These are phyloP conservation scores for Heliconius himera DNA, from an alignment of 1,140 invertebrate genomes.

Conservation along the genomic window DNA sequence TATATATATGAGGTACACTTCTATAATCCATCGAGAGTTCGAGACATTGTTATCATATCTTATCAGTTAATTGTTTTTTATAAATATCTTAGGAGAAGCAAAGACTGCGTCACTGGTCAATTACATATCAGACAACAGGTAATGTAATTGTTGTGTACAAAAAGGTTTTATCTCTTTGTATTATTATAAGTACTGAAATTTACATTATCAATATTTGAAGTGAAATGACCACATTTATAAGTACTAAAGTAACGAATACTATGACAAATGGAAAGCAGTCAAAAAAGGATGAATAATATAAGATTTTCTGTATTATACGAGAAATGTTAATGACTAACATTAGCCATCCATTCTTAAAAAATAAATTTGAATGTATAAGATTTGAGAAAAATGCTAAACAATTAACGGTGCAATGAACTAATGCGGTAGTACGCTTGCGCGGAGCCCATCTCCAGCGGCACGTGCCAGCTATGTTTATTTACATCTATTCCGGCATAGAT, in stretches of 20 bases:
- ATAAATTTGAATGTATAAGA: background rate
- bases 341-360: background rate
- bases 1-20: background rate
- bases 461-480: slow-evolving; percentile 45
- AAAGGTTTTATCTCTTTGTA: too few species aligned
- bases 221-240: too few species aligned
- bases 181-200: too few species aligned
- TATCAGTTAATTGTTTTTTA: slow-evolving; percentile 27
- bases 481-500: slow-evolving; percentile 34
- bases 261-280: background rate
- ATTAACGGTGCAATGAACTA: slow-evolving; percentile 31
- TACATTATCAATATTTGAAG: too few species aligned
- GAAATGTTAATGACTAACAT: background rate
- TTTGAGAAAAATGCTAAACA: slow-evolving; percentile 9
- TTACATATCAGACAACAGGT: slow-evolving; percentile 13
- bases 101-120: slow-evolving; percentile 26
- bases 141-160: background rate
- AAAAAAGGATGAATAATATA: background rate
- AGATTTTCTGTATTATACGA: background rate
- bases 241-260: too few species aligned
- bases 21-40: background rate
- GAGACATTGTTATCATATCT: slow-evolving; percentile 16
- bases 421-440: slow-evolving; percentile 32
- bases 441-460: slow-evolving; percentile 26
- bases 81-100: slow-evolving; percentile 9